These are phyloP conservation scores for Gadopsis bispinosus DNA, from an alignment of 2,797 vertebrate species.

Conservation along the genomic window DNA sequence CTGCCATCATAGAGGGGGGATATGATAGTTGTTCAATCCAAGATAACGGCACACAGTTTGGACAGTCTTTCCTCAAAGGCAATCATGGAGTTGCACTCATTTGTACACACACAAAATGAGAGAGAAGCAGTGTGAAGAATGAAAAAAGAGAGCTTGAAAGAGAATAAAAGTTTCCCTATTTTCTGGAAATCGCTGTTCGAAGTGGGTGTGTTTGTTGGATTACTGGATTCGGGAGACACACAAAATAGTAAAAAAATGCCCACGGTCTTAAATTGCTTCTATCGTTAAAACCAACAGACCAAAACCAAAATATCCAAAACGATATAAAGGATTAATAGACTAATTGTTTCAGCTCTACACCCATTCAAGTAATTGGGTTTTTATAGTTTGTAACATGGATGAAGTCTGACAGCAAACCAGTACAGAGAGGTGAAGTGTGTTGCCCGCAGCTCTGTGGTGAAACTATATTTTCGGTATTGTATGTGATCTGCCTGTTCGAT, in stretches of 20 bases:
- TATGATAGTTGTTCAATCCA: not conserved
- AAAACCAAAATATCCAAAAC: too few species aligned
- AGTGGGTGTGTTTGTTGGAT: not conserved
- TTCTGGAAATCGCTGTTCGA: too few species aligned
- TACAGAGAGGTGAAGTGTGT: not conserved
- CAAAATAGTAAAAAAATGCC: not conserved
- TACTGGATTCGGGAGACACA: not conserved
- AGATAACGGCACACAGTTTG: not conserved
- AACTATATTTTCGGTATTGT: constrained; percentile 14
- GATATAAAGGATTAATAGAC: too few species aligned
- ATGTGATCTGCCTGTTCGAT: constrained; percentile 37
- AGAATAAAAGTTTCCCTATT: not conserved
- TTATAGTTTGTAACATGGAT: not conserved
- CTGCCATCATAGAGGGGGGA: not conserved
- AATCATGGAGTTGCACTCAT: not conserved
- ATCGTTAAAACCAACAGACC: too few species aligned
- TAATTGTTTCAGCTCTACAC: too few species aligned
- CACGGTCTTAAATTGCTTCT: not conserved
- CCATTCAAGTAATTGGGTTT: too few species aligned
- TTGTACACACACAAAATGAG: too few species aligned
- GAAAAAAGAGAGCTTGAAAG: too few species aligned
- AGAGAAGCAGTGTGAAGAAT: too few species aligned
- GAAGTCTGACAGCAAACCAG: constrained; percentile 5
- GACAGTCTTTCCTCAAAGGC: not conserved
- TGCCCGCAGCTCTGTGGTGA: not conserved